Base-by-base conservation (phyloP, 2,797 vertebrate species). In the Anableps anableps region DNA sequence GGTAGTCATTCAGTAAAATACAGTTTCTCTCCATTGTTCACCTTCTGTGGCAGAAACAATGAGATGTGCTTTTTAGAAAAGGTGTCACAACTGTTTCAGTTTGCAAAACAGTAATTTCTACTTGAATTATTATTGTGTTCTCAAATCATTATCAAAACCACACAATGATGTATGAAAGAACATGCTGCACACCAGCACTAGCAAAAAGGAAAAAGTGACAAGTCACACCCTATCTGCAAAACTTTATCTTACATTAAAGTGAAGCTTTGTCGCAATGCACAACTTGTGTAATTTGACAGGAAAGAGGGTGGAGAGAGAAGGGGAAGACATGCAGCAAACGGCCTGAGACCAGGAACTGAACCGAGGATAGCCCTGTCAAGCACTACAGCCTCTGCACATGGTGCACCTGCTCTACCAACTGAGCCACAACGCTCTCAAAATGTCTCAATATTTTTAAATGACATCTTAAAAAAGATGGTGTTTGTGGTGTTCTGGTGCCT, bases 21-120 rank as follows among this genome's bases (percentile, higher is more conserved):
- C 73, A 53, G n/a, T 74, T 75, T 84, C 34, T 73, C 64, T 62
- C 83, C 66, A 81, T 84, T 86, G 88, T 89, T 70, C 66, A 70
- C 66, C 38, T 70, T 70, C 66, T 43, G 34, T 13, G 38, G 11
- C 73, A 45, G 66, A 79, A 77, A 89, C 88, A 86, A 87, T 66
- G 19, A 51, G 26, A 48, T 10, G n/a, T 41, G 81, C 66, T 82
- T 88, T 83, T 74, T 19, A 80, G 64, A 81, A 78, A 29, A 83
- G 84, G 82, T 75, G 77, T 71, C 78, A 80, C 86, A 45, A 70
- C 38, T 70, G 66, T n/a, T 70, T 70, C 41, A 70, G 38, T 45
- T 70, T 43, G 38, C 38, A 70, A 70, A 70, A 29, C 66, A 70
- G 66, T 70, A 3, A 43, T 43, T 70, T 70, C 4, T 70, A n/a